phyloP scores from a whole-genome alignment of 2,113 vertebrate genomes.

The Ellobius talpinus region DNA sequence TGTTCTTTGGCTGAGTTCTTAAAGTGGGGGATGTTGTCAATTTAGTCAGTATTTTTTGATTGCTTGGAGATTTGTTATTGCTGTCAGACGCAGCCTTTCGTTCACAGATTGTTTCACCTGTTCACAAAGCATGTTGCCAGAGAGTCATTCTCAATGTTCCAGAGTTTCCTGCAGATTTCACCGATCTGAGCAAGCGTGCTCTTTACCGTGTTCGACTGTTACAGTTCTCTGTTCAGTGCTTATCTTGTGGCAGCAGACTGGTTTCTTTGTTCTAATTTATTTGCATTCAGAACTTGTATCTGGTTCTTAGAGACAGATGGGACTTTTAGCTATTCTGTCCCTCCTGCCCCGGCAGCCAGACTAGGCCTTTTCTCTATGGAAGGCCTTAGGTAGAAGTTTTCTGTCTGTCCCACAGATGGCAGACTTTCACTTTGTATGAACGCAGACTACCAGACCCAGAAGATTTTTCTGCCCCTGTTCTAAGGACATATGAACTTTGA shows the following conservation, averaged over 20 bases:
- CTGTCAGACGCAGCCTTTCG: neutral
- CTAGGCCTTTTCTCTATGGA: neutral
- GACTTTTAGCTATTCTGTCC: neutral
- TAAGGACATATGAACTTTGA: neutral
- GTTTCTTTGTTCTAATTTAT: neutral
- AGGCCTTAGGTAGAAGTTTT: neutral
- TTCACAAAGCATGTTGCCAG: neutral
- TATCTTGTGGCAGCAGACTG: neutral
- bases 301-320: neutral
- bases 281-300: neutral
- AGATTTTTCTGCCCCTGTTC: neutral
- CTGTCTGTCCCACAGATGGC: neutral
- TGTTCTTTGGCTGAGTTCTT: neutral
- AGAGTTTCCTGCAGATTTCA: neutral
- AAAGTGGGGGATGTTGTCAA: neutral
- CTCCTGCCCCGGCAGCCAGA: neutral
- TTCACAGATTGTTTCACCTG: neutral
- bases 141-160: neutral
- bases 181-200: neutral
- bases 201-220: neutral
- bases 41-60: neutral
- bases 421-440: neutral
- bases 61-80: neutral
- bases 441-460: neutral
- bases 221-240: neutral